Evolutionary conservation across 2,113 vertebrate species (phyloP).

Genomic region (Perca fluviatilis): DNA sequence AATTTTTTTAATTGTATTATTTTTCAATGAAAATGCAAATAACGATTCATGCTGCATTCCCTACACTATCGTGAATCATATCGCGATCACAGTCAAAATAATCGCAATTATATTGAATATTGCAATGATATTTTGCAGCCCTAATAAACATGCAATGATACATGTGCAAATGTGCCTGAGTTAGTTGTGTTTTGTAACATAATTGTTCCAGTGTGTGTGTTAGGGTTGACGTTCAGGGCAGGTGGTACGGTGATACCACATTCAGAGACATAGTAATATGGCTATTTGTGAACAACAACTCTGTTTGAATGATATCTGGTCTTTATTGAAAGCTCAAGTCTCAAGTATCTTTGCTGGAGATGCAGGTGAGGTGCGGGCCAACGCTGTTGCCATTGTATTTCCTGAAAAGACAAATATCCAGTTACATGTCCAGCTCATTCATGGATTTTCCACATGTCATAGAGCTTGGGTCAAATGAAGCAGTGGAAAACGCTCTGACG

Average conservation of each 20-base stretch:
- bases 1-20: too few relatives aligned
- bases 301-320: conserved; percentile 33
- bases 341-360: conserved; percentile 1
- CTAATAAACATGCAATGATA: neutral
- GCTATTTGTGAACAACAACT: neutral
- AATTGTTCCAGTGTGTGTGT: neutral
- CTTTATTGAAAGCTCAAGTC: conserved; percentile 17
- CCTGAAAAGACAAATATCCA: conserved; percentile 68
- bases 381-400: conserved; percentile 53
- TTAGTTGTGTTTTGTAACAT: neutral
- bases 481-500: conserved; percentile 49
- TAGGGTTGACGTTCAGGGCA: neutral
- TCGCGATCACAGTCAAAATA: too few relatives aligned
- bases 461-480: conserved; percentile 49
- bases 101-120: too few relatives aligned
- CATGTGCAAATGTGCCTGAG: neutral
- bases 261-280: neutral
- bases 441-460: conserved; percentile 54
- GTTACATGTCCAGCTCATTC: conserved; percentile 64
- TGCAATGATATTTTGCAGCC: too few relatives aligned
- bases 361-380: conserved; percentile 46
- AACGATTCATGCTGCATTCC: too few relatives aligned
- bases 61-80: too few relatives aligned
- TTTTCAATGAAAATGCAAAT: too few relatives aligned
- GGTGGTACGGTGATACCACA: neutral